These are phyloP conservation scores for Alosa alosa DNA, from an alignment of 2,113 vertebrate species.

Conservation along the genomic window DNA sequence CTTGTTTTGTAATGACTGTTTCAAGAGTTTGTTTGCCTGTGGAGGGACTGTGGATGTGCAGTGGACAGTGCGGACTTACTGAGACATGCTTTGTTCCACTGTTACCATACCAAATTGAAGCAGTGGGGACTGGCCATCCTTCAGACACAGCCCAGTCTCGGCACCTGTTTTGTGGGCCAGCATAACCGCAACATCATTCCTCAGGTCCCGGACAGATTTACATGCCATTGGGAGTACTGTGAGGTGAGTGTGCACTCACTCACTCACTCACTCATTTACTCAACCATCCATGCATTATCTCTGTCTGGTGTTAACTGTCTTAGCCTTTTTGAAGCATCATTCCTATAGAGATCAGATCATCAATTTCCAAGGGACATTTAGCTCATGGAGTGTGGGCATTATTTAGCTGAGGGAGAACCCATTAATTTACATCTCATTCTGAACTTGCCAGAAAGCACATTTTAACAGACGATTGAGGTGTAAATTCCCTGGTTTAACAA, in stretches of 20 bases:
- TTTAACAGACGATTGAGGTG: too few relatives aligned
- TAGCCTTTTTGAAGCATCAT: neutral
- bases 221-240: conserved; percentile 92
- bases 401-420: too few relatives aligned
- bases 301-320: too few relatives aligned
- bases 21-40: conserved; percentile 80
- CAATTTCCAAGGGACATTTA: too few relatives aligned
- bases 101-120: conserved; percentile 97
- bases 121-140: conserved; percentile 86
- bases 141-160: conserved; percentile 75
- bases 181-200: conserved; percentile 91
- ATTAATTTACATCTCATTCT: too few relatives aligned
- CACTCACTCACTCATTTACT: neutral
- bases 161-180: conserved; percentile 82
- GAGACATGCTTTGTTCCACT: conserved; percentile 92
- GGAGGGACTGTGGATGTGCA: conserved; percentile 89
- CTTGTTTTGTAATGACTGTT: conserved; percentile 14
- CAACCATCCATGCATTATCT: neutral
- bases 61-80: conserved; percentile 79
- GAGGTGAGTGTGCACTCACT: conserved; percentile 74
- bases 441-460: too few relatives aligned
- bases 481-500: too few relatives aligned
- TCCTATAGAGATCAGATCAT: too few relatives aligned
- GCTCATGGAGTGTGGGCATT: too few relatives aligned
- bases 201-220: conserved; percentile 88